Base-by-base conservation (phyloP, 1,140 invertebrate species). In the Mizuhopecten yessoensis region DNA sequence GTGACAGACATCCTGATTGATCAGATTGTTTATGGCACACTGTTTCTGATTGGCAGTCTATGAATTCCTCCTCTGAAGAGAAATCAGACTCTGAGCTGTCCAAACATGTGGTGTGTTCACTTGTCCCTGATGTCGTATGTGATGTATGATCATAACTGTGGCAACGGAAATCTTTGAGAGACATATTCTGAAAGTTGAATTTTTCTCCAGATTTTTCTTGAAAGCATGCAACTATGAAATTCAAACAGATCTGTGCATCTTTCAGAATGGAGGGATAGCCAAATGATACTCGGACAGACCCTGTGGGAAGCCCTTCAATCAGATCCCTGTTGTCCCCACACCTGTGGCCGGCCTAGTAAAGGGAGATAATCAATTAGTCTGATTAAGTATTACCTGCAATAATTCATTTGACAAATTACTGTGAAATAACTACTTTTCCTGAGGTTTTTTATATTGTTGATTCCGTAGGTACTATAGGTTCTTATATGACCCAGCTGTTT, bases 281-380 rank as follows among this genome's bases (percentile, higher is more conserved):
- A 96, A 99, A 99, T 0, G 99, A 99, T 10, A 99, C 97, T 94
- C 99, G 97, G 5, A 99, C 97, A 17, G 99, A 98, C 57, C 99
- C 99, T 0, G 99, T 99, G 5, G 99, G 99, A 94, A 97, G 97
- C 0, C 98, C 98, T 96, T 99, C 97, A n/a, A 99, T 97, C 34
- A 99, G 96, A 97, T 99, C 99, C 89, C 97, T 97, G 90, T 98
- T 97, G 96, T 99, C 99, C 0, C 99, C 99, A 97, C 99, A 99
- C 42, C 98, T 97, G 96, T 99, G 99, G 11, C 99, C 99, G 45
- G 98, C 97, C 98, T 98, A 94, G 89, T 97, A 96, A 91, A 92
- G 88, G 94, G 57, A 88, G 20, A 86, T 39, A 90, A 45, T 45
- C 42, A 13, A 15, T 45, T 45, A 39, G 36, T 39, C 13, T 39